Percentiles rank a stretch among this genome's conserved stretches.
Conservation (phyloP, 2,888 invertebrate genomes). For the Athalia circularis region DNA sequence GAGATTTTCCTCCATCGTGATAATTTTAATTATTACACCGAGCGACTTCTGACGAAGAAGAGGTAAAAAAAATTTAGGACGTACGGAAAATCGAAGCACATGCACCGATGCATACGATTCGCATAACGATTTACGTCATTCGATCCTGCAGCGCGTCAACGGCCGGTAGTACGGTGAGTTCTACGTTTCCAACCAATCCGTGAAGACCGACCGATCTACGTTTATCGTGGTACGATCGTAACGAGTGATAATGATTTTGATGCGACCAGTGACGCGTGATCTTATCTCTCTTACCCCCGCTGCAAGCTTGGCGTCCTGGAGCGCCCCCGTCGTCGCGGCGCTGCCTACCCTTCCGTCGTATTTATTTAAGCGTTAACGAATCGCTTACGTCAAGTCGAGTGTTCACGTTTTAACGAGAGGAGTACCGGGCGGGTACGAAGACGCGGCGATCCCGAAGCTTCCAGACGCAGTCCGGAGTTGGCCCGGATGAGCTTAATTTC, state of each 20-base stretch:
- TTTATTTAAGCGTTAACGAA: slow-evolving; percentile 66
- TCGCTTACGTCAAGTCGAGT: slow-evolving; percentile 67
- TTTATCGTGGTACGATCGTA: slow-evolving; percentile 15
- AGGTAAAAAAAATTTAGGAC: no score
- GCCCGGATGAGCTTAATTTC: slow-evolving; percentile 15
- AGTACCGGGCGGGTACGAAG: slow-evolving; percentile 6
- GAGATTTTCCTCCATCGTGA: no score
- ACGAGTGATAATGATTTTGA: slow-evolving; percentile 38
- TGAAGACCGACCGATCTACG: neutral
- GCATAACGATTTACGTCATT: no score
- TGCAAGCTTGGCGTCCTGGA: no score
- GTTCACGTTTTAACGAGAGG: slow-evolving; percentile 69
- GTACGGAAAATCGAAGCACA: slow-evolving; percentile 19
- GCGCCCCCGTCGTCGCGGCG: neutral
- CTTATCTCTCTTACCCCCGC: slow-evolving; percentile 18
- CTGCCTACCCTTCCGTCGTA: slow-evolving; percentile 50
- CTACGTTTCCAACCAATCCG: neutral
- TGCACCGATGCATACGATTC: no score
- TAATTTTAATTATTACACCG: no score
- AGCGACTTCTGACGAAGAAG: no score
- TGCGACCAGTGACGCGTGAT: slow-evolving; percentile 38
- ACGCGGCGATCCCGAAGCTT: slow-evolving; percentile 17
- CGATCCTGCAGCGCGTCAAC: no score
- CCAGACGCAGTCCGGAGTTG: slow-evolving; percentile 18
- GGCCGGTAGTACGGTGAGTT: no score